Evolutionary conservation across 2,797 vertebrate genomes (phyloP).

Genomic region (Onychomys torridus): DNA sequence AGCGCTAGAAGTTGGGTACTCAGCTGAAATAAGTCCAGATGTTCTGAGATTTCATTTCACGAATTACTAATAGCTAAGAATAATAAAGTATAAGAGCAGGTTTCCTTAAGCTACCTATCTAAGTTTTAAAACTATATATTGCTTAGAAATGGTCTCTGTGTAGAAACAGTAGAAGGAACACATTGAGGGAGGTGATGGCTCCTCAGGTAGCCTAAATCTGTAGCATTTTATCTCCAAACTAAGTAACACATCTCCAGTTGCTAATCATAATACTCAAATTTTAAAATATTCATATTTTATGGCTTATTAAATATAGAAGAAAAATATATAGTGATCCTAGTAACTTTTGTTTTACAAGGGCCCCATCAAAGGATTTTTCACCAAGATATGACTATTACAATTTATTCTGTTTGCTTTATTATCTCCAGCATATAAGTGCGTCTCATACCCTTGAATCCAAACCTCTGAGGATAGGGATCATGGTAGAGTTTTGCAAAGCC

Average conservation of each 20-base stretch:
- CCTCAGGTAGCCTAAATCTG: background rate
- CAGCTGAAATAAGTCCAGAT: background rate
- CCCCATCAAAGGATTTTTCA: conserved; percentile 2
- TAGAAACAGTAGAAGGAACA: accelerated
- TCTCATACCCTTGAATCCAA: background rate
- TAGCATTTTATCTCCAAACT: background rate
- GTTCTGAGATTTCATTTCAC: background rate
- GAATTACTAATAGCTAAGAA: conserved; percentile 1
- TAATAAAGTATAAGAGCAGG: background rate
- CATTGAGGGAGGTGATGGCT: background rate
- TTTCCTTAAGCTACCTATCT: background rate
- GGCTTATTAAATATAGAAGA: background rate
- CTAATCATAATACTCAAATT: conserved; percentile 1
- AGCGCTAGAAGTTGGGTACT: background rate
- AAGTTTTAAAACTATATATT: background rate
- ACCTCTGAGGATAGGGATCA: background rate
- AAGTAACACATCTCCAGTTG: background rate
- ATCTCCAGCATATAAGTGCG: background rate
- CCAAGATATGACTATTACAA: background rate
- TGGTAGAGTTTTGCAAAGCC: conserved; percentile 1
- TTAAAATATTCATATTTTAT: conserved; percentile 24
- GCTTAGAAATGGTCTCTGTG: background rate
- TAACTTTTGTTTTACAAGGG: background rate
- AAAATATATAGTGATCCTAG: background rate
- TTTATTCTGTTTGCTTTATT: background rate